A percentile compares a stretch with the other conserved stretches of the same genome.
Conservation (phyloP, 1,140 invertebrate species). For the Bathynomus jamesi region DNA sequence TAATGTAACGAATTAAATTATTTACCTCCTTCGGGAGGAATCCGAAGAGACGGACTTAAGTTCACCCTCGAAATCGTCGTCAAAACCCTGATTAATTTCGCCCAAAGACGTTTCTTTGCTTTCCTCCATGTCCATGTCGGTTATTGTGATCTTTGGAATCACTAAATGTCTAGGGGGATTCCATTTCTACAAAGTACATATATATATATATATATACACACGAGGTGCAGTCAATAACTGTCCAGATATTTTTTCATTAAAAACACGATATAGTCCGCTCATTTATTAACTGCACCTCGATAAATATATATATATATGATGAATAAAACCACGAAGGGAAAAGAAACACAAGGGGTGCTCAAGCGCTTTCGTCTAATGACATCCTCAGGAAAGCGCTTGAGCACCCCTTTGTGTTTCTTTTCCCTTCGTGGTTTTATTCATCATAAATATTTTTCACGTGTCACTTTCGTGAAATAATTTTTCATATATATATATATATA, state of each 20-base stretch:
- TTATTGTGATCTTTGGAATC: background rate
- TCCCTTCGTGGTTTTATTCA: too few relatives aligned
- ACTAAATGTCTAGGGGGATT: background rate
- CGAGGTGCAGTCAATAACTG: too few relatives aligned
- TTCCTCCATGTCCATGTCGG: background rate
- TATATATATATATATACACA: background rate
- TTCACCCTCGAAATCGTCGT: background rate
- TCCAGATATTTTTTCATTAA: too few relatives aligned
- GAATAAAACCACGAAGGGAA: background rate
- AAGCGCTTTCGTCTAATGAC: too few relatives aligned
- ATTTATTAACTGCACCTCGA: background rate
- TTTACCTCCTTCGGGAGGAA: too few relatives aligned
- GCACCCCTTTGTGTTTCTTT: too few relatives aligned
- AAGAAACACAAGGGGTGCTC: too few relatives aligned
- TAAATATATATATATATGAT: background rate
- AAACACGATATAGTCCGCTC: too few relatives aligned
- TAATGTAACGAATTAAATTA: too few relatives aligned
- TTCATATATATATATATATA: slow-evolving; percentile 1
- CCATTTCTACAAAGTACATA: background rate
- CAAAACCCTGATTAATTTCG: background rate
- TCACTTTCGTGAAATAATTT: background rate
- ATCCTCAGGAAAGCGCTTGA: too few relatives aligned
- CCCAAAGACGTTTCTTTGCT: background rate
- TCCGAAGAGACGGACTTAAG: too few relatives aligned
- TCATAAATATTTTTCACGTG: too few relatives aligned